Percentiles rank a stretch among this genome's conserved stretches.
Evolutionary conservation across 2,888 invertebrate genomes (phyloP).

Genomic region (Coecobrya sp.): DNA sequence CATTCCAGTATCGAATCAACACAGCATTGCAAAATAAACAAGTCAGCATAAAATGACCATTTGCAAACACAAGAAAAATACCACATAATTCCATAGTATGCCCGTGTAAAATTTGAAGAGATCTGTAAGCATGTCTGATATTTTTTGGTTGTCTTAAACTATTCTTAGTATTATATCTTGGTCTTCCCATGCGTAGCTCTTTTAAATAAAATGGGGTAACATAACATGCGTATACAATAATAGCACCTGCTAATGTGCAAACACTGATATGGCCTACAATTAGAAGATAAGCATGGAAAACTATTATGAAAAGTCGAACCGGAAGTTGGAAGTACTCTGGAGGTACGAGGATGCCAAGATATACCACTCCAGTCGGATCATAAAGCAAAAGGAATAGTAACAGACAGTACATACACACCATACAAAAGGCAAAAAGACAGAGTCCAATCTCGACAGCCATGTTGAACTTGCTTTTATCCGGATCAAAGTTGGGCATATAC

Average conservation of each 20-base stretch:
- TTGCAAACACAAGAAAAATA: not conserved
- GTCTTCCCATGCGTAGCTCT: conserved; percentile 15
- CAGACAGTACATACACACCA: not conserved
- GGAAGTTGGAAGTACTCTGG: conserved; percentile 1
- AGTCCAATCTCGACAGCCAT: not conserved
- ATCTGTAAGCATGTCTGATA: conserved; percentile 16
- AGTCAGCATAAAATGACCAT: conserved; percentile 1
- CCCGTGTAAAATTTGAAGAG: conserved; percentile 43
- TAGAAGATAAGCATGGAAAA: conserved; percentile 33
- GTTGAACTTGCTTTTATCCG: not conserved
- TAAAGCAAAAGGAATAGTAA: not conserved
- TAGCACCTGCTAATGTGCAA: not conserved
- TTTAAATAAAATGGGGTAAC: not conserved
- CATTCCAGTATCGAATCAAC: conserved; percentile 27
- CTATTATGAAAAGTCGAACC: not conserved
- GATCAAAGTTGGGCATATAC: conserved; percentile 40
- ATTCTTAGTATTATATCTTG: not conserved
- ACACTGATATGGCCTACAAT: not conserved
- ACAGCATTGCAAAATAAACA: conserved; percentile 46
- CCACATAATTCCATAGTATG: not conserved
- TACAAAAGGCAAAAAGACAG: not conserved
- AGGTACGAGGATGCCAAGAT: conserved; percentile 38
- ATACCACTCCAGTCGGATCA: not conserved
- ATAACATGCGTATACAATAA: conserved; percentile 20
- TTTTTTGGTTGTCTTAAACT: not conserved